phyloP scores from a whole-genome alignment of 35 echinoderm and acorn worm species.

The Apostichopus japonicus region DNA sequence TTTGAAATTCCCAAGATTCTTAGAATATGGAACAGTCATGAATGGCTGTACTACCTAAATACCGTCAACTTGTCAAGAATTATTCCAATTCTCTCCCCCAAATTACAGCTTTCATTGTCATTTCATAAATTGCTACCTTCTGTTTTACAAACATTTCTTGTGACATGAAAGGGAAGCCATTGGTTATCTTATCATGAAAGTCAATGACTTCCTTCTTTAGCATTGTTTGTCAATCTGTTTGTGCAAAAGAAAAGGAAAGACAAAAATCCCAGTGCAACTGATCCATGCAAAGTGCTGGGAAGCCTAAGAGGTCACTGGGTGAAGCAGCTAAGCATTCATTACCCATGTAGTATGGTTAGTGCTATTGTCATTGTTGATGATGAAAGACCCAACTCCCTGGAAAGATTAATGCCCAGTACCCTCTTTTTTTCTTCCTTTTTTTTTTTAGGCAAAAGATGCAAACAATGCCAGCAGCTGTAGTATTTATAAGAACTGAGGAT shows the following conservation, averaged over 20 bases:
- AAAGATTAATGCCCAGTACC: neutral
- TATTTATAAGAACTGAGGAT: slow-evolving; percentile 2
- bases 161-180: neutral
- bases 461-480: slow-evolving; percentile 28
- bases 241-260: neutral
- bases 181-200: neutral
- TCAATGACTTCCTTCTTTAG: slow-evolving; percentile 10
- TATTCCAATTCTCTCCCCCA: too few relatives aligned
- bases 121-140: too few relatives aligned
- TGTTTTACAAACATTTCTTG: neutral
- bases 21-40: too few relatives aligned
- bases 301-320: slow-evolving; percentile 33
- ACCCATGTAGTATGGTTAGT: slow-evolving; percentile 5
- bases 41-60: too few relatives aligned
- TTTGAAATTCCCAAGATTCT: too few relatives aligned
- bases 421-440: neutral
- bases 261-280: neutral
- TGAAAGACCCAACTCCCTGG: slow-evolving; percentile 8
- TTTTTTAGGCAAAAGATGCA: slow-evolving; percentile 1
- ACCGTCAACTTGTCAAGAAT: too few relatives aligned
- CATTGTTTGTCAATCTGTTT: slow-evolving; percentile 25
- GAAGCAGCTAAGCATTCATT: neutral
- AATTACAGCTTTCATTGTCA: too few relatives aligned
- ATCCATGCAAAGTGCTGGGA: neutral
- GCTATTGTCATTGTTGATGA: neutral